These are phyloP conservation scores for Eriosoma lanigerum DNA, from an alignment of 1,140 invertebrate genomes.

Conservation along the genomic window DNA sequence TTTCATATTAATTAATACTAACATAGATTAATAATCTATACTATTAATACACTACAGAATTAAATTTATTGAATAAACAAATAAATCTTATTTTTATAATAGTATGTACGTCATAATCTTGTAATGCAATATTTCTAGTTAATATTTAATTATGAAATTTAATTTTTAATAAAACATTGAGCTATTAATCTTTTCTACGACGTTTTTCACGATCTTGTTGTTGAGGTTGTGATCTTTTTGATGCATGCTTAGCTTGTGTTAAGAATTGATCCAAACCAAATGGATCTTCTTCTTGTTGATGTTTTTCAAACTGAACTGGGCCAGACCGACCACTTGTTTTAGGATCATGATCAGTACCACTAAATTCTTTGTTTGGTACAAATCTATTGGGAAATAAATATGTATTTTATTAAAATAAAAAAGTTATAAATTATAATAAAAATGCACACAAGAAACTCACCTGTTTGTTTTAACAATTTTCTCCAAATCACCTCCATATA, in stretches of 20 bases:
- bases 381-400: conserved; percentile 66
- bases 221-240: conserved; percentile 59
- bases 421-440: background rate
- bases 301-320: conserved; percentile 92
- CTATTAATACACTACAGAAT: no score
- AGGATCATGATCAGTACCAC: conserved; percentile 76
- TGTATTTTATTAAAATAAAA: background rate
- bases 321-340: conserved; percentile 83
- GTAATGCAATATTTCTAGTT: no score
- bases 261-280: conserved; percentile 98
- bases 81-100: background rate
- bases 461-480: conserved; percentile 85
- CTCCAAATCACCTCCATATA: conserved; percentile 87
- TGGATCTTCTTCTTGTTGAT: conserved; percentile 82
- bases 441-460: conserved; percentile 58
- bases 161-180: background rate
- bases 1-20: no score
- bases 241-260: conserved; percentile 89
- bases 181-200: conserved; percentile 33
- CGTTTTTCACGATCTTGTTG: conserved; percentile 53
- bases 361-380: conserved; percentile 93
- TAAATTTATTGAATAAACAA: background rate
- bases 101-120: no score
- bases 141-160: no score
- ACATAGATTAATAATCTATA: no score